Evolutionary conservation across 2,888 invertebrate genomes (phyloP), one percentile per base, ranked within the genome.

Genomic region (Lissonota sp.): DNA sequence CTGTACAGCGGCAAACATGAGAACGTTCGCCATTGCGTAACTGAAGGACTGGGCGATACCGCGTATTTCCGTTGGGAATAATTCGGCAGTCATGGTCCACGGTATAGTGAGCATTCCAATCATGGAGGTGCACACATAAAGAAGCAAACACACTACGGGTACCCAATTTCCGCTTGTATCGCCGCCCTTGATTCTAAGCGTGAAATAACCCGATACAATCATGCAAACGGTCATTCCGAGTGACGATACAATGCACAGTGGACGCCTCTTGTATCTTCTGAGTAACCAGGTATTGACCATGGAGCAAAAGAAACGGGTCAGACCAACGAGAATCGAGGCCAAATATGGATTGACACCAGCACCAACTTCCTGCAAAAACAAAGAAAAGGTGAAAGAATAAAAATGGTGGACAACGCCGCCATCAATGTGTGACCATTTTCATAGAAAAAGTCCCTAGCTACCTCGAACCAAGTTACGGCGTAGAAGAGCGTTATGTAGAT

Each of bases 41-140:
- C 94, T 93, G 63, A 95, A 92, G 6, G 94, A 94, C 84, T 95
- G 95, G 0, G 94, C 95, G 10, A 94, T 91, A 2, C 95, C 94
- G 26, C 95, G 93, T 57, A 95, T 95, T 83, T 95, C 94, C 1
- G 94, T 93, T 0, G 95, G 95, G 86, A 94, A 95, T 4, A 95
- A 89, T 91, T 95, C 95, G 0, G 95, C 95, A 0, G 94, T 95
- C 94, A 95, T 85, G n/a, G 95, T 95, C 95, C 95, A 95, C 0
- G 95, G 95, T 26, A 95, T 94, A 5, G 94, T 94, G 46, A 95
- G 90, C 84, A 95, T 91, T 0, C 95, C 95, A 55, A 95, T 92
- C 94, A 95, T 95, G 6, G 94, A 94, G 0, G 94, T 93, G 73
- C 94, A 93, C 0, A 95, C 95, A 87, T 94, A 95, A 0, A 94